Percentiles rank a stretch among this genome's conserved stretches.
These are phyloP conservation scores for Adrianichthys oophorus DNA, from an alignment of 2,797 vertebrate genomes.

Conservation along the genomic window DNA sequence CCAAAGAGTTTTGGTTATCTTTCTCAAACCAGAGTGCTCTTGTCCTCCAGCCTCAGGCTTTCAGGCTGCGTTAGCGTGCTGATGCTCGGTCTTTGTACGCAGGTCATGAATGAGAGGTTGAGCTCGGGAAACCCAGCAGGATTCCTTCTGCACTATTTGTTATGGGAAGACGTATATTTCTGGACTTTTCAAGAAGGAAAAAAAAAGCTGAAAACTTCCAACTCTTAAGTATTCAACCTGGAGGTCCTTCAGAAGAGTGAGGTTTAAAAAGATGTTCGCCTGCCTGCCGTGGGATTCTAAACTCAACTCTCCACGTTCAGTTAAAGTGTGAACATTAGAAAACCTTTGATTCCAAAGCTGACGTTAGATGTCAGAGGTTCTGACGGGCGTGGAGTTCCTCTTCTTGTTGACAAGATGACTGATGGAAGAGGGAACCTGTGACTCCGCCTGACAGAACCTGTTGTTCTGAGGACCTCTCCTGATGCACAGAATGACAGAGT, in stretches of 20 bases:
- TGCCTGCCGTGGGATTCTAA: too few species aligned
- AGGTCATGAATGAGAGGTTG: constrained; percentile 55
- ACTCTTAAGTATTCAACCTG: constrained; percentile 10
- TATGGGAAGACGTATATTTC: too few species aligned
- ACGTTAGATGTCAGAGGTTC: too few species aligned
- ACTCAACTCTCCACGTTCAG: too few species aligned
- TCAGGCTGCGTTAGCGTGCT: constrained; percentile 52
- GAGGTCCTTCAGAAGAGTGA: too few species aligned
- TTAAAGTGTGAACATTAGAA: constrained; percentile 38
- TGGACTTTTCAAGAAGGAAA: too few species aligned
- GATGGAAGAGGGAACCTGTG: too few species aligned
- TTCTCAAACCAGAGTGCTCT: constrained; percentile 65
- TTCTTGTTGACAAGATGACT: too few species aligned
- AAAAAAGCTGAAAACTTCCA: too few species aligned
- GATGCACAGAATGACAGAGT: constrained; percentile 6
- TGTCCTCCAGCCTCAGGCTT: constrained; percentile 68
- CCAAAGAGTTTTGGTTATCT: constrained; percentile 50
- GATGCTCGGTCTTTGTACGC: constrained; percentile 64
- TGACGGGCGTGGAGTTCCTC: too few species aligned
- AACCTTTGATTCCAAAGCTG: background rate
- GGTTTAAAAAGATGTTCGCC: too few species aligned
- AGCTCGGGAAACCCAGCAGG: constrained; percentile 18
- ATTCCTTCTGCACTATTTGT: background rate
- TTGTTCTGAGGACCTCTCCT: constrained; percentile 37
- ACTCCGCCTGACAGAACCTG: too few species aligned